phyloP scores from a whole-genome alignment of 2,797 vertebrate species.

The Muraenolepis orangiensis region DNA sequence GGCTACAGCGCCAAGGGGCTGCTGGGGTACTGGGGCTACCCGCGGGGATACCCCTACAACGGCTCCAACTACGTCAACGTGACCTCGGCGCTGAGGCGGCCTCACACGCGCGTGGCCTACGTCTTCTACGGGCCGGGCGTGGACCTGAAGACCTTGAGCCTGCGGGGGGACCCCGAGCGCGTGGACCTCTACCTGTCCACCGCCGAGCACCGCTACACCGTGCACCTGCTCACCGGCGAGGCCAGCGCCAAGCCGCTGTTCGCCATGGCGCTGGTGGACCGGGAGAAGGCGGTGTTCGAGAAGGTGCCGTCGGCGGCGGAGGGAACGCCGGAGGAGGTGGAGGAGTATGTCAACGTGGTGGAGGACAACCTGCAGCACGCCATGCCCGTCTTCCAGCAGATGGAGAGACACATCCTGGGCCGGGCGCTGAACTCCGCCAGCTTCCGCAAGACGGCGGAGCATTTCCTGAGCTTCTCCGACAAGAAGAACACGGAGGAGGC shows the following conservation, averaged over 20 bases:
- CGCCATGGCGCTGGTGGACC: constrained; percentile 84
- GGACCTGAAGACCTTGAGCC: constrained; percentile 86
- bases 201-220: constrained; percentile 79
- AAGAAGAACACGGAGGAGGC: constrained; percentile 86
- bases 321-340: constrained; percentile 74
- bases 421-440: constrained; percentile 84
- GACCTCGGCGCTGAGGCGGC: constrained; percentile 82
- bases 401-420: constrained; percentile 89
- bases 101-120: constrained; percentile 85
- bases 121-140: constrained; percentile 89
- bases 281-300: constrained; percentile 88
- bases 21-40: constrained; percentile 84
- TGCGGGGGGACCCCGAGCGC: constrained; percentile 82
- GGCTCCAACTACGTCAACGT: constrained; percentile 96
- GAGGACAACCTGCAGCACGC: constrained; percentile 88
- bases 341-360: constrained; percentile 81
- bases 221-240: constrained; percentile 85
- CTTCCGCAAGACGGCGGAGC: constrained; percentile 89
- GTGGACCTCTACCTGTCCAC: constrained; percentile 87
- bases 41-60: constrained; percentile 88
- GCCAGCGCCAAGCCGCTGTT: constrained; percentile 78
- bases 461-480: constrained; percentile 86
- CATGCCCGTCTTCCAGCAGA: constrained; percentile 93
- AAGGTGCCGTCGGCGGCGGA: constrained; percentile 61
- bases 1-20: constrained; percentile 83